Conservation (phyloP, 2,888 invertebrate genomes). For the Nasonia oneida region DNA sequence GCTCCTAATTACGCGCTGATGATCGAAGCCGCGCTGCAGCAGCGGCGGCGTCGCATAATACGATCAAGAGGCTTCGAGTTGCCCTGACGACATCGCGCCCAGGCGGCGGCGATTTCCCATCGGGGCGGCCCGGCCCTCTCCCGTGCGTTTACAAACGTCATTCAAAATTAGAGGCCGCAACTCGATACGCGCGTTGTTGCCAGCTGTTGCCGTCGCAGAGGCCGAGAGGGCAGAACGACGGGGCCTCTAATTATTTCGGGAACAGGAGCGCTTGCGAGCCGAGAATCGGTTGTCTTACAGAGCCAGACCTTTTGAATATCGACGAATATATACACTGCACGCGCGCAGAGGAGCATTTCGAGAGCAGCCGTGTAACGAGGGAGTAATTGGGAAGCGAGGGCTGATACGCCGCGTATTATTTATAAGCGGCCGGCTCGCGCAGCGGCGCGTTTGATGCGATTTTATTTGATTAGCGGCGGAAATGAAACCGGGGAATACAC, state of each 20-base stretch:
- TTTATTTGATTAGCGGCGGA: slow-evolving; percentile 17
- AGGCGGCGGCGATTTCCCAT: background rate
- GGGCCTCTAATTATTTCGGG: slow-evolving; percentile 33
- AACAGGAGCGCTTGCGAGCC: background rate
- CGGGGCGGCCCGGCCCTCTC: background rate
- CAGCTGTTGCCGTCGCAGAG: background rate
- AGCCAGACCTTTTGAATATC: background rate
- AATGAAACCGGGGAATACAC: slow-evolving; percentile 8
- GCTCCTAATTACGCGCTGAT: slow-evolving; percentile 1
- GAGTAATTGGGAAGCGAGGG: background rate
- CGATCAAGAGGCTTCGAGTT: slow-evolving; percentile 24
- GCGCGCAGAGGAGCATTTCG: background rate
- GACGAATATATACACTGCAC: background rate
- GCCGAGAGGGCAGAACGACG: background rate
- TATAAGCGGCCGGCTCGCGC: background rate
- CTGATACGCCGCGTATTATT: background rate
- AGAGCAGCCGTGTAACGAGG: background rate
- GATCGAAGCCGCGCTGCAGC: background rate
- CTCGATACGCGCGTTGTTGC: background rate
- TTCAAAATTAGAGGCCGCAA: slow-evolving; percentile 54
- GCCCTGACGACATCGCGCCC: slow-evolving; percentile 18
- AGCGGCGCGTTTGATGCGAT: background rate
- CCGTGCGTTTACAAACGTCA: slow-evolving; percentile 48
- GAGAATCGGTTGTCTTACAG: background rate
- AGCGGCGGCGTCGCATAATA: background rate